Evolutionary conservation across 2,113 vertebrate genomes (phyloP), one percentile per base, ranked within the genome.

Genomic region (Hippolais icterina): DNA sequence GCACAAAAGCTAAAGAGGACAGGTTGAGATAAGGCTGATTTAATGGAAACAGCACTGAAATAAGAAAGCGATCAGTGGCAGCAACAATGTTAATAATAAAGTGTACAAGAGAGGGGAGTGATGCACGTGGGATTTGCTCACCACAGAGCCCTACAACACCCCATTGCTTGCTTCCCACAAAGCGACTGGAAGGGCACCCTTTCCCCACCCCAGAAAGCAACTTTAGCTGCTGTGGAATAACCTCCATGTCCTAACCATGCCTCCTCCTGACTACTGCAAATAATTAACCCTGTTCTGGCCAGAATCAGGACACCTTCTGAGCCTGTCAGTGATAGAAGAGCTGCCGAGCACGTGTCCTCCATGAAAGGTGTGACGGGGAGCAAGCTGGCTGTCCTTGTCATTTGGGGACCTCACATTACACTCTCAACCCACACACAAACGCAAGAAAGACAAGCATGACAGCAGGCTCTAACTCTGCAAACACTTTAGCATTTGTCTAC

Each of bases 41-140:
- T 54, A 11, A 21, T 68, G 54, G 21, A 35, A 76, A 41, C 7
- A 61, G 8, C 10, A 47, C 15, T 22, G 61, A 47, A 68, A 68
- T 41, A 35, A 53, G 29, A 60, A 68, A 53, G 41, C 1, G 0
- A 41, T 39, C 28, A 53, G 28, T 18, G 22, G 18, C 13, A 75
- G 20, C 16, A 60, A 17, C 4, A 28, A 25, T 12, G 15, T 39
- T 22, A 29, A 12, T 16, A 44, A 59, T 19, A 12, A 75, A 25
- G 13, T 19, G 13, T 10, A 27, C 11, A 14, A 35, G 41, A 41
- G 24, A 47, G 39, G 21, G 14, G 16, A 21, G 33, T 12, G 17
- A 41, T 25, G 29, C 39, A 41, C 16, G 12, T 0, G 0, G 0
- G 1, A 8, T 31, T 35, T 54, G 39, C n/a, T 47, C 29, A 7